Evolutionary conservation across 2,797 vertebrate genomes (phyloP), one percentile per base, ranked within the genome.

Genomic region (Sebastes kiyomatsui): DNA sequence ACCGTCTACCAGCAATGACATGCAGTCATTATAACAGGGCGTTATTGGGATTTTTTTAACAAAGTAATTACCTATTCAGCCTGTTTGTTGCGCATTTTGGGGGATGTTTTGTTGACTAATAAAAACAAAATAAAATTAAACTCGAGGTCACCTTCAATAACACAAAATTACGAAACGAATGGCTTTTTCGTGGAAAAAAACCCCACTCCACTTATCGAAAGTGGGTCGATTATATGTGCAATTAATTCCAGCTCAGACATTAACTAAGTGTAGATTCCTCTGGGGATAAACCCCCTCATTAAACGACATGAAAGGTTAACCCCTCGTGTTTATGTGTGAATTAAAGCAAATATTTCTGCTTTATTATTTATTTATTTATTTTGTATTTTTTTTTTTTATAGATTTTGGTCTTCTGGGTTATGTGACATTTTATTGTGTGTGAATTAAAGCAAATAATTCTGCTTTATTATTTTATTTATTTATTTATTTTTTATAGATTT

Each of bases 241-340:
- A 85, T 92, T 88, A 86, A 90, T 90, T 82, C 73, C 76, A 87
- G 67, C 80, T 90, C 61, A 90, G 83, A 55, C 89, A 82, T 89
- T 71, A 88, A 94, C 81, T 85, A 91, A 94, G 91, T 93, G 84
- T 86, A 89, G 81, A 90, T 88, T 89, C 90, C 85, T 65, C 52
- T 67, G 87, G 85, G 89, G 71, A 82, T 92, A 65, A 79, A 81
- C 68, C 28, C 1, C 46, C 1, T 38, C 20, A 46, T 67, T 49
- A 5, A 64, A 70, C 60, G 60, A 55, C 33, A 61, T 23, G 4
- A 23, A 30, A 25, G 22, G 11, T 20, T 33, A 55, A 38, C 20
- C 68, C 28, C 35, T 66, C 38, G 22, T 23, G 67, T 75, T 6
- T 9, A n/a, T 46, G 12, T 22, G 18, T 22, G 8, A 77, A 72